Evolutionary conservation across 2,888 invertebrate genomes (phyloP).

Genomic region (Platerodrilus igneus): DNA sequence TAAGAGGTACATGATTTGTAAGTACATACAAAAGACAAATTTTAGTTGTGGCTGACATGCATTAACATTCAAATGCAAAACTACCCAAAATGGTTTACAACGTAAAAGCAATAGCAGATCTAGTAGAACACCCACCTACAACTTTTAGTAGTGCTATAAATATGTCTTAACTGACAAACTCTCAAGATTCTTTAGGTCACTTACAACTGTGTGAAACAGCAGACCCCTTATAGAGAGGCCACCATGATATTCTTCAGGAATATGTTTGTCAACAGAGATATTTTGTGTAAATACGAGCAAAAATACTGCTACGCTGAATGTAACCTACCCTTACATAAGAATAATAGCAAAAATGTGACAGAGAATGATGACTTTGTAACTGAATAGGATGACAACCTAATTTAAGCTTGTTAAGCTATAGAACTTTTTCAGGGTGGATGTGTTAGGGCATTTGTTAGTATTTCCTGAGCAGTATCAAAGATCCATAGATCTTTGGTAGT

Average conservation of each 20-base stretch:
- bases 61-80: too few species aligned
- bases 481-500: too few species aligned
- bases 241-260: conserved; percentile 47
- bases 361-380: conserved; percentile 42
- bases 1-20: too few species aligned
- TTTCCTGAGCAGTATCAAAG: too few species aligned
- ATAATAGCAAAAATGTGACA: conserved; percentile 43
- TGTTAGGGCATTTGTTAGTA: too few species aligned
- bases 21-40: too few species aligned
- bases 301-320: conserved; percentile 36
- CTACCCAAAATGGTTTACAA: conserved; percentile 12
- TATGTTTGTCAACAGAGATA: conserved; percentile 49
- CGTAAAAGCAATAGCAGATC: conserved; percentile 16
- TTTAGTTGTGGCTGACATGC: too few species aligned
- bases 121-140: conserved; percentile 33
- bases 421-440: too few species aligned
- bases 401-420: too few species aligned
- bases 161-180: conserved; percentile 29
- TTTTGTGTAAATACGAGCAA: conserved; percentile 45
- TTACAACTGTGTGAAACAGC: conserved; percentile 43
- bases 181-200: conserved; percentile 33
- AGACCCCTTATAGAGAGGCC: conserved; percentile 43
- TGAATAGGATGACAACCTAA: conserved; percentile 45
- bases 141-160: conserved; percentile 31
- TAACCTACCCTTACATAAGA: conserved; percentile 32